phyloP scores from a whole-genome alignment of 2,888 invertebrate genomes.

The Drepanosiphum platanoidis region DNA sequence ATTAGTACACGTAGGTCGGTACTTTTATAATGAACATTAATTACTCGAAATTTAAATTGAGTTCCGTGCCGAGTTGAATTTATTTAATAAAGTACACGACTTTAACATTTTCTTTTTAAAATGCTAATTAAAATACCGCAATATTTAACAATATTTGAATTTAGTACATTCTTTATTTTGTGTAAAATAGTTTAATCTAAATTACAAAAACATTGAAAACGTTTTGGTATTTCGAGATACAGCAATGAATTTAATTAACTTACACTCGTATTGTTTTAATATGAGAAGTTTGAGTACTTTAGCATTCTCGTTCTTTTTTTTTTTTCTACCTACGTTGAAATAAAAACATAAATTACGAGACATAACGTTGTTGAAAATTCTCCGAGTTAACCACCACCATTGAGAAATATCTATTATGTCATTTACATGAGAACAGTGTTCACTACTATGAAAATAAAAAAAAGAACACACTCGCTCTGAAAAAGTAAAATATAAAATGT shows the following conservation, averaged over 20 bases:
- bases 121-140: neutral
- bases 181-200: neutral
- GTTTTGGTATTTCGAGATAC: neutral
- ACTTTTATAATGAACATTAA: neutral
- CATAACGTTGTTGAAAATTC: conserved; percentile 3
- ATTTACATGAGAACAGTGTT: neutral
- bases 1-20: neutral
- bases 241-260: neutral
- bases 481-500: neutral
- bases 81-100: neutral
- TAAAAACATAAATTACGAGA: neutral
- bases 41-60: neutral
- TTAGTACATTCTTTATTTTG: neutral
- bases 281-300: neutral
- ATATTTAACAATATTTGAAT: neutral
- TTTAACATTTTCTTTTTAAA: neutral
- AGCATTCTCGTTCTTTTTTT: neutral
- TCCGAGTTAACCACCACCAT: neutral
- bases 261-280: neutral
- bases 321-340: neutral
- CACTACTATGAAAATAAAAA: neutral
- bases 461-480: neutral
- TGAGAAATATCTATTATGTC: conserved; percentile 9
- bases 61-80: neutral
- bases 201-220: neutral